Base-by-base conservation (phyloP, 53 echinoderm and acorn worm species). In the Holothuria scabra region DNA sequence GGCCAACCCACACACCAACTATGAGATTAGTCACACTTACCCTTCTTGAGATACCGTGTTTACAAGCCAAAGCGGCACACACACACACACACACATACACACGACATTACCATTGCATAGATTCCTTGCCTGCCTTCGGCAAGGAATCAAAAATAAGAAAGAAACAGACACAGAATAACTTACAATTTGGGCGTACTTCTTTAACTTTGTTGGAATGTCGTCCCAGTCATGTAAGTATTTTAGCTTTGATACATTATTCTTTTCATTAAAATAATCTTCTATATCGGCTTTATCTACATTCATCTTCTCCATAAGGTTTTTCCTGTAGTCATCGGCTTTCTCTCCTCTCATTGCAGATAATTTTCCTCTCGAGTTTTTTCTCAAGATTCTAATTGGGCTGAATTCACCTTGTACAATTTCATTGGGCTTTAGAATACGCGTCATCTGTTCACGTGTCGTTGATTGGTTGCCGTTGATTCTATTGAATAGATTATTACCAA, bases 191-290 rank as follows among this genome's bases (percentile, higher is more conserved):
- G 72, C 72, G 34, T 72, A 72, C 5, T 44, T 44, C 72, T 72
- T 72, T 21, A 72, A 24, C 7, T 44, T 35, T 8, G 18, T 12
- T 9, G 72, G 72, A 46, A 72, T 13, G 37, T 72, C n/a, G 5
- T 72, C 72, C 72, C 72, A 72, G n/a, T 72, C 72, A 48, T 44
- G 21, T 46, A 72, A 48, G 6, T 72, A 44, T 38, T 44, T 24
- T 72, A 35, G 21, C 8, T 8, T 21, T 6, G 46, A 11, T 41
- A 72, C 23, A 20, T 72, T 34, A 21, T 26, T 44, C 24, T 14
- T 44, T 7, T 41, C 21, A 23, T 10, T 21, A 18, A 52, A 16
- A 26, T 72, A 72, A 6, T 72, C 37, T 26, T 72, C 46, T 25
- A 72, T 72, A 13, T 46, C 5, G 22, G 6, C 24, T 23, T 26